Evolutionary conservation across 1,140 invertebrate species (phyloP).

Genomic region (Drosophila persimilis): DNA sequence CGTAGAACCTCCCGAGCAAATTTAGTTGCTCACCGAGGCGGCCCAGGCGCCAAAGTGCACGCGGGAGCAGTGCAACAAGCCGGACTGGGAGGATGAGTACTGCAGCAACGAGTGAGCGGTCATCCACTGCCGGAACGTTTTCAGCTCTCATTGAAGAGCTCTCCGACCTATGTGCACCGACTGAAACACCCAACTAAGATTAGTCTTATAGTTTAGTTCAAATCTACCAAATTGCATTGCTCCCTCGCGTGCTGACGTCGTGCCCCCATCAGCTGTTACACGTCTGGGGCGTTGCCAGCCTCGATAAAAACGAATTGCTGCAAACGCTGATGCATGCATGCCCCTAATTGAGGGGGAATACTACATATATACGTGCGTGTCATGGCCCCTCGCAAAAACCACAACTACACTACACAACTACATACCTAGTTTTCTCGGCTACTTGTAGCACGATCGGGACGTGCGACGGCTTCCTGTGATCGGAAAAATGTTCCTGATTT

Average conservation of each 20-base stretch:
- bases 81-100: constrained; percentile 98
- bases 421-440: no score
- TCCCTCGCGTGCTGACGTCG: background rate
- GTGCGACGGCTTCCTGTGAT: no score
- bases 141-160: constrained; percentile 63
- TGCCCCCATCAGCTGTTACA: background rate
- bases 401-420: no score
- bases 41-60: constrained; percentile 88
- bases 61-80: constrained; percentile 94
- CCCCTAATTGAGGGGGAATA: background rate
- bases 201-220: constrained; percentile 14
- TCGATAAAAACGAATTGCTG: background rate
- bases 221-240: background rate
- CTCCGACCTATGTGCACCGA: constrained; percentile 44
- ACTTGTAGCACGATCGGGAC: no score
- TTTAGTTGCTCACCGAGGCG: constrained; percentile 67
- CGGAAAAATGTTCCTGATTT: no score
- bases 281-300: no score
- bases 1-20: constrained; percentile 56
- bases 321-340: no score
- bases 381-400: no score
- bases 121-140: constrained; percentile 91
- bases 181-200: constrained; percentile 10
- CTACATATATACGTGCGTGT: background rate
- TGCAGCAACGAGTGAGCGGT: constrained; percentile 99